Evolutionary conservation across 2,888 invertebrate species (phyloP).

Genomic region (Tenthredo mesomela): DNA sequence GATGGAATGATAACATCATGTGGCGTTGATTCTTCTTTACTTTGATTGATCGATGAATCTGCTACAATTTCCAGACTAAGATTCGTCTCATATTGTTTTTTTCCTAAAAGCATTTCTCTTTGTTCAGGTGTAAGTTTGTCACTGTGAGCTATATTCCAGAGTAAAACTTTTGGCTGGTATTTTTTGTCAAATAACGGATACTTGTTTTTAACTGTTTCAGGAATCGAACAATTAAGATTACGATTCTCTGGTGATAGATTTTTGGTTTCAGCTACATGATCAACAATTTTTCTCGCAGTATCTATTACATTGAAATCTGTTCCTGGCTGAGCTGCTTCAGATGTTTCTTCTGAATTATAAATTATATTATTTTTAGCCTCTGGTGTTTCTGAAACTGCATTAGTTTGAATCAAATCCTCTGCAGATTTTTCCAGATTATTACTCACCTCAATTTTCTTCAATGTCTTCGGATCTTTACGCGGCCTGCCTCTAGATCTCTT

Average conservation of each 20-base stretch:
- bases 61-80: background rate
- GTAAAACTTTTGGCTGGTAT: conserved; percentile 38
- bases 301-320: background rate
- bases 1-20: too few species aligned
- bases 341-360: background rate
- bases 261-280: background rate
- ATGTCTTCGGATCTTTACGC: background rate
- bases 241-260: background rate
- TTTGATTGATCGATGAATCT: background rate
- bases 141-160: conserved; percentile 19
- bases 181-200: background rate
- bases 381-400: background rate
- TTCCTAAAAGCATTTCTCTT: background rate
- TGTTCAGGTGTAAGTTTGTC: background rate
- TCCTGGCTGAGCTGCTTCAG: background rate
- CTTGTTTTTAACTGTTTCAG: background rate
- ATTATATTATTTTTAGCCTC: background rate
- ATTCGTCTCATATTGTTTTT: background rate
- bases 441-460: background rate
- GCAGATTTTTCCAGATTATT: background rate
- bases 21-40: background rate
- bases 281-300: background rate
- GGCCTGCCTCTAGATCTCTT: background rate
- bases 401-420: background rate
- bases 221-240: background rate